These are phyloP conservation scores for Pteria penguin DNA, from an alignment of 2,888 invertebrate species.

Conservation along the genomic window DNA sequence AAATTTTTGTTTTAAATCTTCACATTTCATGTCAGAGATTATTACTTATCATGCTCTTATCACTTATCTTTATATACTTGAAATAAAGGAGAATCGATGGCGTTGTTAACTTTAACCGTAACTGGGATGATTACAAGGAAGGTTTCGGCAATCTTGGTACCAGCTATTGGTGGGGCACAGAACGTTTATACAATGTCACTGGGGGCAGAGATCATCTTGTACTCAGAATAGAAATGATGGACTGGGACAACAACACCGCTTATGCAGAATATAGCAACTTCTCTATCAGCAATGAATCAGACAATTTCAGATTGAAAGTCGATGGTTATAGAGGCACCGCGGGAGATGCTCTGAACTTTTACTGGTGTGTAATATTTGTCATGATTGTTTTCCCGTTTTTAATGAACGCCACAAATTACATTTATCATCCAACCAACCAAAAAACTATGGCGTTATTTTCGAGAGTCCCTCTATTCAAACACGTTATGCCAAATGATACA, in stretches of 20 bases:
- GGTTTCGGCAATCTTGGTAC: constrained; percentile 34
- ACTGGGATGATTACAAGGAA: constrained; percentile 38
- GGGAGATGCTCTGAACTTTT: constrained; percentile 41
- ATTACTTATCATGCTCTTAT: too few species aligned
- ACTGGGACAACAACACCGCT: constrained; percentile 39
- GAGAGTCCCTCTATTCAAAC: too few species aligned
- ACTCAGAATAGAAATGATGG: constrained; percentile 34
- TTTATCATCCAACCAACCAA: too few species aligned
- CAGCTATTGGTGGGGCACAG: constrained; percentile 40
- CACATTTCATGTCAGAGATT: too few species aligned
- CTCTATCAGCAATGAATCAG: constrained; percentile 9
- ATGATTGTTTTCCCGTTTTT: too few species aligned
- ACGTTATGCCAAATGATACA: too few species aligned
- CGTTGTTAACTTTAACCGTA: constrained; percentile 33
- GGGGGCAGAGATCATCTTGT: constrained; percentile 5
- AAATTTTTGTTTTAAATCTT: too few species aligned
- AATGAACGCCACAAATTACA: too few species aligned
- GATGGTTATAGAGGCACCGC: constrained; percentile 37
- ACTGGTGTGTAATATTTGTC: constrained; percentile 37
- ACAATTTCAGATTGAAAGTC: constrained; percentile 27
- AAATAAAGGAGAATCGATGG: constrained; percentile 22
- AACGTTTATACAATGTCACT: constrained; percentile 22
- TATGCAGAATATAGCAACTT: constrained; percentile 42
- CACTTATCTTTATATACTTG: too few species aligned
- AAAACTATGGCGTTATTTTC: too few species aligned